These are phyloP conservation scores for Lerista edwardsae DNA, from an alignment of 2,797 vertebrate genomes.

Conservation along the genomic window DNA sequence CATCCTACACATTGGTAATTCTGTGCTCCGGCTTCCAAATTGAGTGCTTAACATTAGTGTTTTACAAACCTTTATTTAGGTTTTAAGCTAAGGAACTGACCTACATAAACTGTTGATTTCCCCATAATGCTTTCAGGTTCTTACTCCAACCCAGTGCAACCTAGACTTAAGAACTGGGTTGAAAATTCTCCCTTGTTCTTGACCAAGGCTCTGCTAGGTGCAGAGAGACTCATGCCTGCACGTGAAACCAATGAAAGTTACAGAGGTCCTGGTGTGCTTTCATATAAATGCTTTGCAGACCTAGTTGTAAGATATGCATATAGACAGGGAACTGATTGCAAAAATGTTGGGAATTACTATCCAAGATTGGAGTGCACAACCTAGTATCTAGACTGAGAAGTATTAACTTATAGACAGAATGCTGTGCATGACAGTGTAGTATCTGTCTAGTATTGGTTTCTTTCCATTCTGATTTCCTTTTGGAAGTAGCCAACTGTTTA, in stretches of 20 bases:
- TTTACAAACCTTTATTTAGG: neutral
- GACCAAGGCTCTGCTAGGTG: neutral
- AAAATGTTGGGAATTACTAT: neutral
- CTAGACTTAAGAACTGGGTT: neutral
- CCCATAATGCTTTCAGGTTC: neutral
- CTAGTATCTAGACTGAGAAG: neutral
- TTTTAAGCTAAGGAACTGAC: neutral
- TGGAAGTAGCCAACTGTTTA: constrained; percentile 30
- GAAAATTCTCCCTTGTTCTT: neutral
- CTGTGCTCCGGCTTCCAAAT: neutral
- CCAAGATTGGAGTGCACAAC: too few species aligned
- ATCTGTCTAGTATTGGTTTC: neutral
- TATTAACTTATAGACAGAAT: neutral
- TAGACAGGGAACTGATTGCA: neutral
- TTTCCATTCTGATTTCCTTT: neutral
- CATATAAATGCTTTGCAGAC: neutral
- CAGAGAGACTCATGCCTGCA: neutral
- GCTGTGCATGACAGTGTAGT: too few species aligned
- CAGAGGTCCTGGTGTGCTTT: neutral
- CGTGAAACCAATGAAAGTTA: neutral
- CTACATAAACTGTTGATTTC: neutral
- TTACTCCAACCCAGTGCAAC: neutral
- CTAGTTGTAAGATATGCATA: neutral
- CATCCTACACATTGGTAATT: neutral
- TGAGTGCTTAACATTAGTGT: neutral